Percentiles rank a stretch among this genome's conserved stretches.
phyloP scores from a whole-genome alignment of 2,888 invertebrate genomes.

The Catotricha subobsoleta region DNA sequence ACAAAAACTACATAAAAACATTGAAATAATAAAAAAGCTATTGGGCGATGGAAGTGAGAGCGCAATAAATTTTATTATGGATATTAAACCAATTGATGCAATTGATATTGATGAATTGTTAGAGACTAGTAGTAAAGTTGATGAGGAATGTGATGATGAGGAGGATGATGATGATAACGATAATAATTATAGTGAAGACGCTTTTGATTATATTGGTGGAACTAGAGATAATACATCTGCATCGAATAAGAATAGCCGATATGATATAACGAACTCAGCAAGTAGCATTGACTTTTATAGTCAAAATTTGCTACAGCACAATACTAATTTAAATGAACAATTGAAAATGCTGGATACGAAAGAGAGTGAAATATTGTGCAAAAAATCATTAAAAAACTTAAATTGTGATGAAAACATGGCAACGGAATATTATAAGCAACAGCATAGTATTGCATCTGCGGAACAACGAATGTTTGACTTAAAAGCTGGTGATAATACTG shows the following conservation, averaged over 20 bases:
- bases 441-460: not conserved
- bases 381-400: slow-evolving; percentile 7
- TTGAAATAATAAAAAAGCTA: slow-evolving; percentile 24
- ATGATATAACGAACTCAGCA: not conserved
- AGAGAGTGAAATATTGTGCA: slow-evolving; percentile 21
- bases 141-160: slow-evolving; percentile 10
- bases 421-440: not conserved
- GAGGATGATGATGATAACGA: too few relatives aligned
- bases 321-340: slow-evolving; percentile 25
- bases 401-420: not conserved
- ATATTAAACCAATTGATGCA: slow-evolving; percentile 1
- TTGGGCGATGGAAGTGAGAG: slow-evolving; percentile 17
- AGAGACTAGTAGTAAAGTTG: not conserved
- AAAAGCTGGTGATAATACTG: not conserved
- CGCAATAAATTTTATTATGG: too few relatives aligned
- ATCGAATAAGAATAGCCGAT: not conserved
- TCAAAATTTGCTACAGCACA: slow-evolving; percentile 21
- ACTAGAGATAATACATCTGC: too few relatives aligned
- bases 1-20: slow-evolving; percentile 24
- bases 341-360: slow-evolving; percentile 22
- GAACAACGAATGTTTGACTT: not conserved
- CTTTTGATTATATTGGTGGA: too few relatives aligned
- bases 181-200: too few relatives aligned
- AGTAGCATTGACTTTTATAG: slow-evolving; percentile 11
- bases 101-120: slow-evolving; percentile 1